A percentile compares a stretch with the other conserved stretches of the same genome.
These are phyloP conservation scores for Pocillopora verrucosa DNA, from an alignment of 64 coral and sea anemone genomes.

Conservation along the genomic window DNA sequence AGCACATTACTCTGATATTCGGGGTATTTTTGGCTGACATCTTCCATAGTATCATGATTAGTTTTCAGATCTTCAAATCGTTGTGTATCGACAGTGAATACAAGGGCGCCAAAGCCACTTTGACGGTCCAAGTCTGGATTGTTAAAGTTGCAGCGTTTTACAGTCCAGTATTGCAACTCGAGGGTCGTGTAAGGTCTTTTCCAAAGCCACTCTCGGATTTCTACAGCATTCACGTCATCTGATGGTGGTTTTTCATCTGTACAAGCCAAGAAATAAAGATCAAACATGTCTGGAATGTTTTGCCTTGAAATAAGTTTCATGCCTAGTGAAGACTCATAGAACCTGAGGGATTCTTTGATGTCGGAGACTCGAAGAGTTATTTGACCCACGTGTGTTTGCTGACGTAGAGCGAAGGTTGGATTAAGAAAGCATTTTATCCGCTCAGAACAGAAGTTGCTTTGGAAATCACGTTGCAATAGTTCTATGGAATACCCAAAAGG, in stretches of 20 bases:
- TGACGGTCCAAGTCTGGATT: background rate
- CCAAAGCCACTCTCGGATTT: constrained; percentile 68
- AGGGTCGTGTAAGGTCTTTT: constrained; percentile 56
- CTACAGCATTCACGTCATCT: constrained; percentile 35
- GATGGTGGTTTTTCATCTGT: constrained; percentile 49
- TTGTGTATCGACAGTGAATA: background rate
- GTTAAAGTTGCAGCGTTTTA: background rate
- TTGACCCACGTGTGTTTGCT: constrained; percentile 47
- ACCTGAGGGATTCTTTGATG: constrained; percentile 38
- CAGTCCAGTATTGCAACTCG: constrained; percentile 46
- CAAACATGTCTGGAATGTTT: constrained; percentile 20
- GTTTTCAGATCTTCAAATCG: constrained; percentile 24
- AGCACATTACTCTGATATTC: constrained; percentile 7
- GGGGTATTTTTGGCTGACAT: constrained; percentile 19
- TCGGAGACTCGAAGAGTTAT: constrained; percentile 57
- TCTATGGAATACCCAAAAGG: constrained; percentile 62
- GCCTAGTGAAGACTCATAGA: constrained; percentile 42
- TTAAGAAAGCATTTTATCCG: constrained; percentile 10
- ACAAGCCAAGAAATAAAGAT: constrained; percentile 69
- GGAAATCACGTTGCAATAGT: constrained; percentile 63
- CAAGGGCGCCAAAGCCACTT: constrained; percentile 15
- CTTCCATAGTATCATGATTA: background rate
- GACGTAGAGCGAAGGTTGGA: constrained; percentile 35
- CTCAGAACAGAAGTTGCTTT: constrained; percentile 28
- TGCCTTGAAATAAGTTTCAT: constrained; percentile 65